Evolutionary conservation across 2,888 invertebrate genomes (phyloP).

Genomic region (Callyntrura sp.): DNA sequence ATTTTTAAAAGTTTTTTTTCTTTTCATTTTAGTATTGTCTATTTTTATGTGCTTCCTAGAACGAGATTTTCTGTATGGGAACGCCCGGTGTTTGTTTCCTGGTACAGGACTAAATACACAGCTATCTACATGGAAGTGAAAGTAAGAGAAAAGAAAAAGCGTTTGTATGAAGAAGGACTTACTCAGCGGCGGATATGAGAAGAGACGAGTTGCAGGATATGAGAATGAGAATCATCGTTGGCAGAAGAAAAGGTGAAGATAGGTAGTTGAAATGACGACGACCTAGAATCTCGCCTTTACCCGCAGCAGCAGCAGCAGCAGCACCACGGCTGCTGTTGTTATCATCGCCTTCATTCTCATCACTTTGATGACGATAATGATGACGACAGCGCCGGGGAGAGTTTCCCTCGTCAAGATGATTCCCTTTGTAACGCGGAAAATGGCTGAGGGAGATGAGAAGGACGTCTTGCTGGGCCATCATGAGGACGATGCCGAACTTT

Average conservation of each 20-base stretch:
- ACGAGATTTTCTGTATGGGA: neutral
- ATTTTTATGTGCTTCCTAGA: neutral
- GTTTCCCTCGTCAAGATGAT: neutral
- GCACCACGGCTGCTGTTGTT: neutral
- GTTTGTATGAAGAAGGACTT: slow-evolving; percentile 70
- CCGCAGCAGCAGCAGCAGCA: slow-evolving; percentile 21
- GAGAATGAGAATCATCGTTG: slow-evolving; percentile 71
- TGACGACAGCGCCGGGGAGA: slow-evolving; percentile 2
- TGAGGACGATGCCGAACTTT: neutral
- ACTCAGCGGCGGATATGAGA: slow-evolving; percentile 79
- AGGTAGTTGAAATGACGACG: slow-evolving; percentile 48
- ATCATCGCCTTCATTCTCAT: slow-evolving; percentile 40
- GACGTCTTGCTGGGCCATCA: slow-evolving; percentile 52
- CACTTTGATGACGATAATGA: slow-evolving; percentile 49
- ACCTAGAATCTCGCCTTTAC: neutral
- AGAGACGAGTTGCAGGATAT: slow-evolving; percentile 78
- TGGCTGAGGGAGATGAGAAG: slow-evolving; percentile 7
- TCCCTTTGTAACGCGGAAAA: slow-evolving; percentile 25
- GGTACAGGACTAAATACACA: neutral
- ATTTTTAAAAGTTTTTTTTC: slow-evolving; percentile 17
- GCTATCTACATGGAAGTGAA: neutral
- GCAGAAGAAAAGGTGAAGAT: slow-evolving; percentile 65
- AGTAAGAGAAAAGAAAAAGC: slow-evolving; percentile 15
- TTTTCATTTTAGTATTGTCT: neutral
- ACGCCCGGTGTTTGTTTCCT: neutral